phyloP scores from a whole-genome alignment of 2,113 vertebrate species.

The Serinus canaria region DNA sequence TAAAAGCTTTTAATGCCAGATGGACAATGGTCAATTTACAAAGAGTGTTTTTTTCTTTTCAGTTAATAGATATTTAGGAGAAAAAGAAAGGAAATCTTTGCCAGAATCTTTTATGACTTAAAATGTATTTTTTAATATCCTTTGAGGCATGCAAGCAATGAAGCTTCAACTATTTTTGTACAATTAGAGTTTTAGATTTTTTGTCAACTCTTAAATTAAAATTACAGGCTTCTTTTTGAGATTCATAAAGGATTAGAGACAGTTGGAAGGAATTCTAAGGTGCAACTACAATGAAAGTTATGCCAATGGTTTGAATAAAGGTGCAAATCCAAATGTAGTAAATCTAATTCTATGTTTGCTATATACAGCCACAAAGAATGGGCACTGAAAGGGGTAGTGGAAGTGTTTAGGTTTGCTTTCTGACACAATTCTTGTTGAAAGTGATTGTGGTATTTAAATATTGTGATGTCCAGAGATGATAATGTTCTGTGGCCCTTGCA shows the following conservation, averaged over 20 bases:
- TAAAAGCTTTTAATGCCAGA: background rate
- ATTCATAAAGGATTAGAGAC: conserved; percentile 30
- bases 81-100: background rate
- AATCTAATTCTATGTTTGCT: background rate
- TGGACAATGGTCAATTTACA: background rate
- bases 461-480: background rate
- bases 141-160: background rate
- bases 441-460: background rate
- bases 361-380: background rate
- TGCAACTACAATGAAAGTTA: background rate
- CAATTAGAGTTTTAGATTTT: conserved; percentile 33
- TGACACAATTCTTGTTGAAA: background rate
- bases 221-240: conserved; percentile 10
- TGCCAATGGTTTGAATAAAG: conserved; percentile 20
- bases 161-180: background rate
- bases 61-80: background rate
- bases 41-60: background rate
- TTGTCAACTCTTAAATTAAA: conserved; percentile 46
- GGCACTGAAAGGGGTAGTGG: background rate
- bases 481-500: background rate
- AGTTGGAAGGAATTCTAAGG: conserved; percentile 37
- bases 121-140: background rate
- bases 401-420: background rate
- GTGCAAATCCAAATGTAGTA: background rate
- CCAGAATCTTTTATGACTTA: background rate